Evolutionary conservation across 2,888 invertebrate genomes (phyloP).

Genomic region (Rhopalosiphum nymphaeae): DNA sequence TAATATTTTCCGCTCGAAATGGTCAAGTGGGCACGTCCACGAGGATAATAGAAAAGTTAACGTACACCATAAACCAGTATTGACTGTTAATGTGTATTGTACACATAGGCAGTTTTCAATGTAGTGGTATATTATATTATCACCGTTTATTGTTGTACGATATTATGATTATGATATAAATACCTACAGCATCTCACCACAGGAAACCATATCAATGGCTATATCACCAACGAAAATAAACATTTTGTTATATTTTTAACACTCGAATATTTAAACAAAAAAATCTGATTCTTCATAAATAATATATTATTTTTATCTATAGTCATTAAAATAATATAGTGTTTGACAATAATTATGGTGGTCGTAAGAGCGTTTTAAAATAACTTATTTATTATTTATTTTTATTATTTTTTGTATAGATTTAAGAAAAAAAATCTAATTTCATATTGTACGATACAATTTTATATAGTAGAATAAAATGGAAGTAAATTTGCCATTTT

Average conservation of each 20-base stretch:
- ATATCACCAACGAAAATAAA: neutral
- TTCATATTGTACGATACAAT: neutral
- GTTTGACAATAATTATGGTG: neutral
- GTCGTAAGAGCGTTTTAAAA: neutral
- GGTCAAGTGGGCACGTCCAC: neutral
- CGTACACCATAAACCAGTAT: neutral
- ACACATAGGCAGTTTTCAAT: neutral
- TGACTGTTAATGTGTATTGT: neutral
- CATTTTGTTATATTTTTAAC: neutral
- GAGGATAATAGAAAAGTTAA: neutral
- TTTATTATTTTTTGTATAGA: neutral
- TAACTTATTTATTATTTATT: neutral
- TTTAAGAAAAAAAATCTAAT: neutral
- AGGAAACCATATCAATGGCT: accelerated
- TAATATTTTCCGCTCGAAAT: constrained; percentile 30
- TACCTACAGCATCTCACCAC: neutral
- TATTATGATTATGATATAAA: neutral
- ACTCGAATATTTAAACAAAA: neutral
- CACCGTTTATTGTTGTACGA: neutral
- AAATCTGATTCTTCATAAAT: neutral
- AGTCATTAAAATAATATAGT: neutral
- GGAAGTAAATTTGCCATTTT: neutral
- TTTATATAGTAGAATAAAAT: neutral
- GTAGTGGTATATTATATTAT: neutral
- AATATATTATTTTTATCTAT: neutral